Evolutionary conservation across 2,113 vertebrate genomes (phyloP), one percentile per base, ranked within the genome.

Genomic region (Paramisgurnus dabryanus): DNA sequence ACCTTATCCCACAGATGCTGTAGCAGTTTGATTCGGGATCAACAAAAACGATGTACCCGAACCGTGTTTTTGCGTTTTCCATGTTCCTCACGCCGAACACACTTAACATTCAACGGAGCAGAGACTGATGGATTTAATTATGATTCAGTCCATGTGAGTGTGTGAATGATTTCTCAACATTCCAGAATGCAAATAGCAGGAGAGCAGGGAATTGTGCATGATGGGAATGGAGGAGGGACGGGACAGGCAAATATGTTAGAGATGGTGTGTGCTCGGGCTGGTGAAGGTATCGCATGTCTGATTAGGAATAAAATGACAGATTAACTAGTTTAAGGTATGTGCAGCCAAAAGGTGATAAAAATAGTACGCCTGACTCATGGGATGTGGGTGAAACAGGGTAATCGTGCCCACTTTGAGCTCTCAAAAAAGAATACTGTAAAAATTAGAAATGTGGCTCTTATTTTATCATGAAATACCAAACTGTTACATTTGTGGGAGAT

Each of bases 151-250:
- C 76, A 60, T 68, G 76, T 69, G 65, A 67, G 49, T 41, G 76
- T 78, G 80, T 76, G 73, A 70, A 81, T 68, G 66, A 81, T 81
- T 81, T 81, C 80, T 63, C 71, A 76, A 69, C 66, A 76, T 75
- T 76, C 72, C 57, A 60, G 55, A 68, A 81, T 81, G 63, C 71
- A 81, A 81, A 75, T 60, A 76, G 79, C 53, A 67, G 65, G 57
- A 75, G 55, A 67, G 53, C 22, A 57, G 50, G 64, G 71, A 81
- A 61, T 61, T 40, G 66, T 43, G 18, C 65, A n/a, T 67, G 66
- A 81, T 47, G 66, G 71, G 41, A 76, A n/a, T 76, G 53, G 41
- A 65, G 43, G 39, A 60, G 40, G 60, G 34, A 22, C n/a, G 53
- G 53, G 12, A 15, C 5, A 57, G 53, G 10, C 7, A 47, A 10